Evolutionary conservation across 2,888 invertebrate species (phyloP), one percentile per base, ranked within the genome.

Genomic region (Myopa tessellatipennis): DNA sequence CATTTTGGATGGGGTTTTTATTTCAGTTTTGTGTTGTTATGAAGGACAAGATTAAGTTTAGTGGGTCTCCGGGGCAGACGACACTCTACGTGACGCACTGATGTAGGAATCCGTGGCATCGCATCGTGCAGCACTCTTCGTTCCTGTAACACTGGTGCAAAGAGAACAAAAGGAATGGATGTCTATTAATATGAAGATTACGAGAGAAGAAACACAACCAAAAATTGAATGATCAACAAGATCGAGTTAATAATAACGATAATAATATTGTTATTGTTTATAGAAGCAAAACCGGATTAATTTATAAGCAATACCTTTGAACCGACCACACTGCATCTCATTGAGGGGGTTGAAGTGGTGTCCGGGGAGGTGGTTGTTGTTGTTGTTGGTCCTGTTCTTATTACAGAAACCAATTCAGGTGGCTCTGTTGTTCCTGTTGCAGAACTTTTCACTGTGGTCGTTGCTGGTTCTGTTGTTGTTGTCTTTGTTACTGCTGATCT

Each of bases 61-160:
- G 26, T 26, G 26, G 26, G 26, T 26, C 26, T 26, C 26, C 26
- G 45, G 10, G 45, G 61, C 61, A 4, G 61, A 14, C 34, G 36
- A 12, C 55, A 16, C n/a, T 14, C 55, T 77, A 89, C 65, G 88
- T 87, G 71, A 89, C 89, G 79, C 89, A 89, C 77, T 85, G 85
- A 77, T 87, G 87, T 45, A 85, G 80, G 77, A 84, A 89, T n/a
- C 85, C 84, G 81, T 86, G 87, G 73, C 89, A 89, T 38, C 87
- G 85, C 40, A 80, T 36, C 16, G 83, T 82, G 69, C 89, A 89
- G 80, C 89, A 89, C n/a, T 87, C 84, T 0, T 81, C 82, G 52
- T 82, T 79, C 16, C 52, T 73, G 71, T 81, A 84, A 73, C 89
- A 89, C 89, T 89, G 73, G 1, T 38, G 36, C 61, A 61, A 61